These are phyloP conservation scores for Lepidostoma basale DNA, from an alignment of 1,140 invertebrate species.

Conservation along the genomic window DNA sequence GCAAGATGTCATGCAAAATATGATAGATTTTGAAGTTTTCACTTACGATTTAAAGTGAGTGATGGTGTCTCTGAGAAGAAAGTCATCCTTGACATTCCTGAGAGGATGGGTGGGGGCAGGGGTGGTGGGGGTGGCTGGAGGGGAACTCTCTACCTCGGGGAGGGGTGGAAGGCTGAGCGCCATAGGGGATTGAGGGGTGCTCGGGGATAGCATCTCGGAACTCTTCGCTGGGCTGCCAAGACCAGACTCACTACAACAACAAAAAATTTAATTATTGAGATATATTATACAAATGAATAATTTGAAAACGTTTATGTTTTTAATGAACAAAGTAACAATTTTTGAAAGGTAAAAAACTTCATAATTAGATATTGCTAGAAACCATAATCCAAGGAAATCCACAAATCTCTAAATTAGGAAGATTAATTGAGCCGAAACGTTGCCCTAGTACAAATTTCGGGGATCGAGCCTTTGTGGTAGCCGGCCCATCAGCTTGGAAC, in stretches of 20 bases:
- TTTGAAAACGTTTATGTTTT: too few species aligned
- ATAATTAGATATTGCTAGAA: too few species aligned
- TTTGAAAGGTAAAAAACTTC: too few species aligned
- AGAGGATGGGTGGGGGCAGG: constrained; percentile 55
- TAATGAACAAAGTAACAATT: too few species aligned
- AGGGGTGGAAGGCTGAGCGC: constrained; percentile 41
- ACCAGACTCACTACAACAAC: constrained; percentile 55
- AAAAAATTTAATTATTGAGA: too few species aligned
- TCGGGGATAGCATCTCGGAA: constrained; percentile 53
- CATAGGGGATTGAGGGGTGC: constrained; percentile 49
- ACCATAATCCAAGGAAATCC: too few species aligned
- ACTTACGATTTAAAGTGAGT: constrained; percentile 60
- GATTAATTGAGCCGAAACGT: too few species aligned
- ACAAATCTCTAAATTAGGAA: too few species aligned
- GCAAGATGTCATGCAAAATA: not conserved
- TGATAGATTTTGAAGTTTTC: not conserved
- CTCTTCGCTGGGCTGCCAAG: constrained; percentile 57
- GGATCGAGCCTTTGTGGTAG: too few species aligned
- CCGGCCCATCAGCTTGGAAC: too few species aligned
- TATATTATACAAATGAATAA: too few species aligned
- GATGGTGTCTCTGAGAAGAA: constrained; percentile 53
- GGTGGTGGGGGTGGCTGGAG: constrained; percentile 46
- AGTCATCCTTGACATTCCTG: constrained; percentile 50
- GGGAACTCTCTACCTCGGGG: constrained; percentile 26
- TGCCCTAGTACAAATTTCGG: too few species aligned